These are phyloP conservation scores for Apodemia mormo DNA, from an alignment of 2,888 invertebrate genomes.

Conservation along the genomic window DNA sequence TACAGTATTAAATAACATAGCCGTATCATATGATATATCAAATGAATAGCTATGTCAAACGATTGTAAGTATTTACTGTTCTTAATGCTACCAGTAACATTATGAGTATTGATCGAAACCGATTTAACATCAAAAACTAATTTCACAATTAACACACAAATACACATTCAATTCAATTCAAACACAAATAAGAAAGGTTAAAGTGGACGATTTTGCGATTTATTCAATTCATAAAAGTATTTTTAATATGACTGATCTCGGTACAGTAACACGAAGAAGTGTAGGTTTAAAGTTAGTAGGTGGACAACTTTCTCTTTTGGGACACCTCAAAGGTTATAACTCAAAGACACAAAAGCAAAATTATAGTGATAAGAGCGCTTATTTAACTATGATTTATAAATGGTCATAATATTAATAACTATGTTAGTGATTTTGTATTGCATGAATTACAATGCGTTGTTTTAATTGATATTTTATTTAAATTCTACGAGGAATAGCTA, in stretches of 20 bases:
- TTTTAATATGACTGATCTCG: conserved; percentile 41
- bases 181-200: neutral
- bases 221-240: conserved; percentile 27
- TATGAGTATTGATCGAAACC: conserved; percentile 21
- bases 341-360: conserved; percentile 20
- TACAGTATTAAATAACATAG: conserved; percentile 72
- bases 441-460: neutral
- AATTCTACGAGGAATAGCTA: too few species aligned
- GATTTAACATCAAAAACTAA: too few species aligned
- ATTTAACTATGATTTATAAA: conserved; percentile 20
- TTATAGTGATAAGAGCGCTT: neutral
- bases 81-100: conserved; percentile 44
- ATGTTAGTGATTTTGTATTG: neutral
- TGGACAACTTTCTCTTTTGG: conserved; percentile 73
- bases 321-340: conserved; percentile 40
- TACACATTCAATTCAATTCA: neutral
- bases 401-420: neutral
- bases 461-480: too few species aligned
- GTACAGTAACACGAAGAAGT: conserved; percentile 46
- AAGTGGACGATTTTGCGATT: conserved; percentile 4
- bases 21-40: conserved; percentile 69
- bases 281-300: conserved; percentile 51
- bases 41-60: conserved; percentile 56
- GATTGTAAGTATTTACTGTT: neutral
- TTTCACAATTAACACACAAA: too few species aligned